Percentiles rank a stretch among this genome's conserved stretches.
Evolutionary conservation across 2,797 vertebrate species (phyloP).

Genomic region (Labeo calbasu): DNA sequence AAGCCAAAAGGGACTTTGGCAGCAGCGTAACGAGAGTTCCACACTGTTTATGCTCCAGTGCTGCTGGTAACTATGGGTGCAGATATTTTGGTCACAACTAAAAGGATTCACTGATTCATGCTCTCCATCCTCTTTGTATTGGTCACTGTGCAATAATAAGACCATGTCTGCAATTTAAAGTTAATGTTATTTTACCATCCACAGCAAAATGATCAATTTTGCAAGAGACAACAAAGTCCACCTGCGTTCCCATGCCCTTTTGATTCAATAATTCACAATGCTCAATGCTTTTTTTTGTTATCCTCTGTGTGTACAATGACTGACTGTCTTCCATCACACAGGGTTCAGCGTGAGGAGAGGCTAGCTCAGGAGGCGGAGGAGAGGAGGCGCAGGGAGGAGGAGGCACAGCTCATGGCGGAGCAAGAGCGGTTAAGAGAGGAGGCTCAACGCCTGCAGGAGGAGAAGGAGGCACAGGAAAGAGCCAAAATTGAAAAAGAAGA

Average conservation of each 20-base stretch:
- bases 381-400: conserved; percentile 80
- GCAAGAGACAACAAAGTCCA: conserved; percentile 6
- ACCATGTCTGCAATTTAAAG: background rate
- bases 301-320: background rate
- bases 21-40: conserved; percentile 31
- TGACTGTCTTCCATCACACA: conserved; percentile 55
- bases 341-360: conserved; percentile 82
- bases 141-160: background rate
- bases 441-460: conserved; percentile 80
- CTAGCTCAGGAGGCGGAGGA: conserved; percentile 82
- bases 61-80: conserved; percentile 21
- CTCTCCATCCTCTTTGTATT: background rate
- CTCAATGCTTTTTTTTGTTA: background rate
- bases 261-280: conserved; percentile 10
- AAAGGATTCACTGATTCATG: conserved; percentile 7
- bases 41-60: conserved; percentile 23
- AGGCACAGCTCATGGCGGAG: conserved; percentile 79
- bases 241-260: background rate
- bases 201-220: background rate
- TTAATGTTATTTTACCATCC: background rate
- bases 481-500: conserved; percentile 86
- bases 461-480: conserved; percentile 85
- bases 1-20: conserved; percentile 41
- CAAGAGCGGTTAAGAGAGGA: conserved; percentile 78
- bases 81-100: conserved; percentile 55